phyloP scores from a whole-genome alignment of 2,113 vertebrate genomes.

The Chaenocephalus aceratus region DNA sequence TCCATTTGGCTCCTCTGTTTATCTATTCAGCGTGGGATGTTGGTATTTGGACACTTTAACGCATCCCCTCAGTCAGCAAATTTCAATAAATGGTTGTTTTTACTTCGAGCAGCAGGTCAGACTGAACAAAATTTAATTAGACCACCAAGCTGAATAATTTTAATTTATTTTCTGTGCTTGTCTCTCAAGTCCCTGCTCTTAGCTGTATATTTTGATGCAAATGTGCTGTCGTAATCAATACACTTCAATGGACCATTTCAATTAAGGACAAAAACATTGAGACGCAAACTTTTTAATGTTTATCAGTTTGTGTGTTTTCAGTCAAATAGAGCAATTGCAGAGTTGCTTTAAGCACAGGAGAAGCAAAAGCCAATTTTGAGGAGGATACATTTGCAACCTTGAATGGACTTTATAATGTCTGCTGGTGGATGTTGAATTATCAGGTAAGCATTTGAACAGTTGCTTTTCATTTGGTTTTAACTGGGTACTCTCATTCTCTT shows the following conservation, averaged over 20 bases:
- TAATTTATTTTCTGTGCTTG: constrained; percentile 15
- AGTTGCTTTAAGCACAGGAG: neutral
- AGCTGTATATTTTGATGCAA: constrained; percentile 19
- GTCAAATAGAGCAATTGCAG: constrained; percentile 2
- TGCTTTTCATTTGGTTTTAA: neutral
- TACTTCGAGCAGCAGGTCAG: constrained; percentile 4
- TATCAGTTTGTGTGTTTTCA: neutral
- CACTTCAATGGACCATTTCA: constrained; percentile 28
- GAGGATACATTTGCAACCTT: constrained; percentile 7
- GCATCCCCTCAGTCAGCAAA: constrained; percentile 2
- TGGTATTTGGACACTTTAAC: constrained; percentile 16
- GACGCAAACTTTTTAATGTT: neutral
- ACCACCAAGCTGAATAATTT: constrained; percentile 1
- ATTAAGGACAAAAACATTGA: constrained; percentile 2
- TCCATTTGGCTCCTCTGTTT: constrained; percentile 17
- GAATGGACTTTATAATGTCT: neutral
- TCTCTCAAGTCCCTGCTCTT: constrained; percentile 25
- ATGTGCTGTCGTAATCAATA: neutral
- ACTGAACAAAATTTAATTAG: constrained; percentile 14
- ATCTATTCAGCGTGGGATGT: constrained; percentile 16
- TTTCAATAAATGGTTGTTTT: constrained; percentile 26
- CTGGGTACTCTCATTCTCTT: neutral
- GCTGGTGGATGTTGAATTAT: neutral
- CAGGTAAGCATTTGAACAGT: neutral
- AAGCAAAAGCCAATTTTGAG: neutral